Evolutionary conservation across 1,140 invertebrate species (phyloP).

Genomic region (Andricus grossulariae): DNA sequence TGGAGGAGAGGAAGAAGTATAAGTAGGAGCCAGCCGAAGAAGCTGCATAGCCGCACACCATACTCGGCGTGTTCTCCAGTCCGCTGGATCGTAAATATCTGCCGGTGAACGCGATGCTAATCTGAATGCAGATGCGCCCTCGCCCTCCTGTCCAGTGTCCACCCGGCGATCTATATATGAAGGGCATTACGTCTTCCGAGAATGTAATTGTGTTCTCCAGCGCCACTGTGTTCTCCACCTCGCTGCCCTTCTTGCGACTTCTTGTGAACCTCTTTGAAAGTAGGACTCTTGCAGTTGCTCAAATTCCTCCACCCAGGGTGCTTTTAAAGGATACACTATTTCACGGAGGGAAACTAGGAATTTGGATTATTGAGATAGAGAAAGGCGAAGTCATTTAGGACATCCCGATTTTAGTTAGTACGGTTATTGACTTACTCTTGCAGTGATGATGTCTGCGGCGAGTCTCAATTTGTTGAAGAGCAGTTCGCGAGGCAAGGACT

Average conservation of each 20-base stretch:
- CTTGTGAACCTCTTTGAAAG: slow-evolving; percentile 37
- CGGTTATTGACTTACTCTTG: too few species aligned
- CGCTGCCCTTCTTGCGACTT: slow-evolving; percentile 7
- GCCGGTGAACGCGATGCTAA: slow-evolving; percentile 65
- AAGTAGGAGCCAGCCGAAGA: slow-evolving; percentile 35
- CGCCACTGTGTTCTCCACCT: slow-evolving; percentile 38
- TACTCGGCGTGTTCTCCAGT: slow-evolving; percentile 51
- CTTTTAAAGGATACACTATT: too few species aligned
- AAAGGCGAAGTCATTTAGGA: too few species aligned
- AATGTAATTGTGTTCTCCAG: slow-evolving; percentile 58
- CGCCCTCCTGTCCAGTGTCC: slow-evolving; percentile 43
- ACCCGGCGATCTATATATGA: slow-evolving; percentile 59
- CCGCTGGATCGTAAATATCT: slow-evolving; percentile 56
- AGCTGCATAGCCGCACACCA: slow-evolving; percentile 37
- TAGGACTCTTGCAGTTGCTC: slow-evolving; percentile 25
- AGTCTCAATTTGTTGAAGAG: too few species aligned
- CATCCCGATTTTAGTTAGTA: too few species aligned
- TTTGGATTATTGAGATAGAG: too few species aligned
- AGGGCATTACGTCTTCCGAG: slow-evolving; percentile 59
- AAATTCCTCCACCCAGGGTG: too few species aligned
- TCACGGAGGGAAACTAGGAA: too few species aligned
- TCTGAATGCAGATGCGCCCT: slow-evolving; percentile 68
- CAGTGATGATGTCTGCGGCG: too few species aligned
- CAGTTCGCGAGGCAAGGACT: too few species aligned
- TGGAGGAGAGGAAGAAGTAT: slow-evolving; percentile 34